Base-by-base conservation (phyloP, 2,888 invertebrate species). In the Marasmarcha lunaedactyla region DNA sequence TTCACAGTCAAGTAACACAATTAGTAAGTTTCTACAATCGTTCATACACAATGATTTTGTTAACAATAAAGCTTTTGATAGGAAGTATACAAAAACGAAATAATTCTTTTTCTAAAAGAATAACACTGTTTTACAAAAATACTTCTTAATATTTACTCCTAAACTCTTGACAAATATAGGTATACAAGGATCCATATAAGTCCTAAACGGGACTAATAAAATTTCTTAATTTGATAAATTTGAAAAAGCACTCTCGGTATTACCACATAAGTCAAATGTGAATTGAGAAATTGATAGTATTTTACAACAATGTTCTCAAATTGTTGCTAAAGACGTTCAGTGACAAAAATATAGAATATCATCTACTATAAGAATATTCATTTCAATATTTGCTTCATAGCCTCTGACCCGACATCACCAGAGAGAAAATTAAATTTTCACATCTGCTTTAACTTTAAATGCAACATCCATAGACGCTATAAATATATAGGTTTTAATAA, bases 91-190 rank as follows among this genome's bases (percentile, higher is more conserved):
- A 20, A 20, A 55, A 63, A n/a, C n/a, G n/a, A 60, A 72, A 71
- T 58, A 77, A 65, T 79, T 79, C 79, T 79, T 79, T 79, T 79
- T 72, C 71, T 49, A 79, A 79, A 79, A 79, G 79, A 79, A 79
- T 79, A 79, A 79, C 79, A 55, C 20, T 65, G 55, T 56, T 59
- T 57, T 50, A 54, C 54, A 63, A 66, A 63, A 59, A 61, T 59
- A 62, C 48, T 52, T 55, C 60, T 59, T 51, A 53, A 57, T 59
- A 62, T 53, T 57, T 12, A 38, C 13, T 20, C 4, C 20, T 20
- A 5, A 20, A 5, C 20, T 20, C 7, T 20, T 20, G 20, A 20
- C 20, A 15, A 25, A 14, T 25, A 37, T 25, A 13, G n/a, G 33
- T 20, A 20, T 20, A 20, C 20, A 20, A 20, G 20, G 5, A 15